Percentiles rank a stretch among this genome's conserved stretches.
phyloP scores from a whole-genome alignment of 1,140 invertebrate genomes.

The Bombus pyrosoma region DNA sequence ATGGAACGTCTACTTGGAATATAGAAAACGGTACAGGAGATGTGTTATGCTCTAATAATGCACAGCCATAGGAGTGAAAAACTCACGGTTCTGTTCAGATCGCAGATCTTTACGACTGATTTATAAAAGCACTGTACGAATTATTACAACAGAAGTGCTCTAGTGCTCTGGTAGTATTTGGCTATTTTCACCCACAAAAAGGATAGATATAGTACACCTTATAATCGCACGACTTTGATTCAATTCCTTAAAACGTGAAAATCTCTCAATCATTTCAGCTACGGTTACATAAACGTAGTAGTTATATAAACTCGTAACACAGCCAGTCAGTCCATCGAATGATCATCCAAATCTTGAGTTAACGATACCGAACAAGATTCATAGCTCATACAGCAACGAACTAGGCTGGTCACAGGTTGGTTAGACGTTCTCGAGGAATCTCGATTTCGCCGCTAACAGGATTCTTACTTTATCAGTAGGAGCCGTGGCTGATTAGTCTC shows the following conservation, averaged over 20 bases:
- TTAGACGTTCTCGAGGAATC: background rate
- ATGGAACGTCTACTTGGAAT: background rate
- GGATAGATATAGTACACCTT: no score
- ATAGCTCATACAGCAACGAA: background rate
- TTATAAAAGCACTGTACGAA: background rate
- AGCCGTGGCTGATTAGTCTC: conserved; percentile 69
- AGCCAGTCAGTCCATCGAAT: background rate
- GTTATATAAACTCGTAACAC: background rate
- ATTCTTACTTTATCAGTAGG: conserved; percentile 68
- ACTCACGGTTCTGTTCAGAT: no score
- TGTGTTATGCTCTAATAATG: no score
- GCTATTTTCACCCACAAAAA: background rate
- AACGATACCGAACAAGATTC: background rate
- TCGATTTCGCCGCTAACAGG: conserved; percentile 50
- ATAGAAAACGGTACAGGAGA: no score
- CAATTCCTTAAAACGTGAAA: background rate
- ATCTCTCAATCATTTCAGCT: background rate
- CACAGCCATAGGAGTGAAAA: no score
- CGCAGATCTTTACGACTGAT: background rate
- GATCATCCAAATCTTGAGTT: background rate
- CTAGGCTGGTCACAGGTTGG: background rate
- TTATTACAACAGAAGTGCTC: no score
- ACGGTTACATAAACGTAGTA: background rate
- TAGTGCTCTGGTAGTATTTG: background rate
- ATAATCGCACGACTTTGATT: background rate